These are phyloP conservation scores for Macrosteles quadrilineatus DNA, from an alignment of 1,140 invertebrate species.

Conservation along the genomic window DNA sequence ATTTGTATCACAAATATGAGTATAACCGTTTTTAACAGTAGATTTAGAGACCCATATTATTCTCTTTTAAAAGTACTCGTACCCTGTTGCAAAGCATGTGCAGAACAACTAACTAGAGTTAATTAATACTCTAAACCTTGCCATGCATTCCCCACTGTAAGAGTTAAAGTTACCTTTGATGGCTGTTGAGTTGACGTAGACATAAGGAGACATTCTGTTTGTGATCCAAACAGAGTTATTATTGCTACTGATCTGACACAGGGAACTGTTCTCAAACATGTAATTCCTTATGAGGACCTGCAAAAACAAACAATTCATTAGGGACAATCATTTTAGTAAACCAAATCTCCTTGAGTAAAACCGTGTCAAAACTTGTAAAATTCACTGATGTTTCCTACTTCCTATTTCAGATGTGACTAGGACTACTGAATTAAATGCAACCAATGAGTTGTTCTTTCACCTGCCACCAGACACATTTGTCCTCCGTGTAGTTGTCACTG, in stretches of 20 bases:
- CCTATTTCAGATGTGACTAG: neutral
- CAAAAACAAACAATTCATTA: neutral
- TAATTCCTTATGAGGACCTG: constrained; percentile 52
- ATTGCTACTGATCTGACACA: constrained; percentile 42
- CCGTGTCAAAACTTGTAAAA: neutral
- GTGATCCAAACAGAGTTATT: constrained; percentile 39
- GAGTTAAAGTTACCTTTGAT: constrained; percentile 38
- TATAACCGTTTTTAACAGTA: no score
- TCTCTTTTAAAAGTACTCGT: no score
- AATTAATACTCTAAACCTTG: no score
- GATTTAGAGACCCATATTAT: no score
- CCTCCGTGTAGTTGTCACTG: constrained; percentile 43
- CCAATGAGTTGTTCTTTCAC: constrained; percentile 41
- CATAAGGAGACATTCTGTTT: constrained; percentile 44
- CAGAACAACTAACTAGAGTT: no score
- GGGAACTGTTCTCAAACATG: constrained; percentile 47
- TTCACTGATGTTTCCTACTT: neutral
- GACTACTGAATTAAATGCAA: neutral
- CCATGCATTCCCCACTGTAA: no score
- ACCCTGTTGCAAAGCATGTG: no score
- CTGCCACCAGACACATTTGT: constrained; percentile 53
- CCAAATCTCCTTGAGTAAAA: neutral
- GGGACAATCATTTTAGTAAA: neutral
- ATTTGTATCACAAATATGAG: no score
- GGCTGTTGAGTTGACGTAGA: constrained; percentile 40